phyloP scores from a whole-genome alignment of 2,797 vertebrate genomes.

The Bradypus variegatus region DNA sequence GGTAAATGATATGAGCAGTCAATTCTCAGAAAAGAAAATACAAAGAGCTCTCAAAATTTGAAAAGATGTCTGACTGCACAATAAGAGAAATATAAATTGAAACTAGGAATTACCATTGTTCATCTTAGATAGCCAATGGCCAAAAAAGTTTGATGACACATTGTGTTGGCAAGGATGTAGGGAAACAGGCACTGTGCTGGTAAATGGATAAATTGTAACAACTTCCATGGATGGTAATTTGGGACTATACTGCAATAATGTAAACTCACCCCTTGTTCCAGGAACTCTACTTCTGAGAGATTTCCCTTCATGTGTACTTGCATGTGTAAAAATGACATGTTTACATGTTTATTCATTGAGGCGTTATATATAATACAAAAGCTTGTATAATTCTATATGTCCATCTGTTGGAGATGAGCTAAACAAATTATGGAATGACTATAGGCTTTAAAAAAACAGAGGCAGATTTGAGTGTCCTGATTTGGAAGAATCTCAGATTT shows the following conservation, averaged over 20 bases:
- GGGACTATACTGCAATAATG: background rate
- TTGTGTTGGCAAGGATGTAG: background rate
- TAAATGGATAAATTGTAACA: background rate
- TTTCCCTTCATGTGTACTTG: background rate
- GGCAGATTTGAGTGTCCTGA: background rate
- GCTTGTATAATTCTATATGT: background rate
- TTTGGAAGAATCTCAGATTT: background rate
- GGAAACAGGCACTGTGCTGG: background rate
- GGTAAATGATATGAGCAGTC: background rate
- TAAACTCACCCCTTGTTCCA: background rate
- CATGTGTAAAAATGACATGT: background rate
- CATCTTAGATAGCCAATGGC: background rate
- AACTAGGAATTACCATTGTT: background rate
- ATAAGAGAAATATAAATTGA: background rate
- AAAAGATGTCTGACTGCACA: background rate
- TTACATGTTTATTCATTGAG: background rate
- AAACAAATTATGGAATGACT: background rate
- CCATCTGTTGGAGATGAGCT: background rate
- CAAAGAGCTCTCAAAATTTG: background rate
- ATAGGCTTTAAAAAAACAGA: background rate
- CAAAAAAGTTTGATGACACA: background rate
- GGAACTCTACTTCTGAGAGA: background rate
- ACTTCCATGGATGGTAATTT: background rate
- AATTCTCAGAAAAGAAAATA: background rate
- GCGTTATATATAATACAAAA: background rate